phyloP scores from a whole-genome alignment of 2,113 vertebrate genomes.

The Xiphophorus maculatus region DNA sequence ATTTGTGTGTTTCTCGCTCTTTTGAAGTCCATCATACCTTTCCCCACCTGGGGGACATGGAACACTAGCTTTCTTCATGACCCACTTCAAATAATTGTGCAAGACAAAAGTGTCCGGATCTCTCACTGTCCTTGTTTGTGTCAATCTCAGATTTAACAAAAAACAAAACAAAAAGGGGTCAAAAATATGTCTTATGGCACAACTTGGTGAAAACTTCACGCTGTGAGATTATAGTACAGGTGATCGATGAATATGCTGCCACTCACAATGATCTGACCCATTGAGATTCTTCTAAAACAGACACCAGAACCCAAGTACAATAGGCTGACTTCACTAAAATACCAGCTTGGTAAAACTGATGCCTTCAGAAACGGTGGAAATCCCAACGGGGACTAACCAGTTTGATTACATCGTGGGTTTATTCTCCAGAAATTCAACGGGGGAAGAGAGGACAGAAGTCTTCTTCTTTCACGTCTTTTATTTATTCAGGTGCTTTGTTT shows the following conservation, averaged over 20 bases:
- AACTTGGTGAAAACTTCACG: constrained; percentile 11
- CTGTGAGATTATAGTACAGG: not conserved
- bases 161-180: not conserved
- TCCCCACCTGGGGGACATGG: constrained; percentile 10
- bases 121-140: not conserved
- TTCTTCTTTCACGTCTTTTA: not conserved
- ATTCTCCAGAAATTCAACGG: not conserved
- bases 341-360: not conserved
- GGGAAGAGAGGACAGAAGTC: not conserved
- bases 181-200: not conserved
- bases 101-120: constrained; percentile 46
- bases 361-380: not conserved
- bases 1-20: constrained; percentile 6
- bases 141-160: too few relatives aligned
- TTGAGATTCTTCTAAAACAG: too few relatives aligned
- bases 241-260: not conserved
- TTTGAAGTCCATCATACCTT: not conserved
- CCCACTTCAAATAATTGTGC: constrained; percentile 40
- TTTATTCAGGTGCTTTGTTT: not conserved
- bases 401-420: not conserved
- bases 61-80: constrained; percentile 34
- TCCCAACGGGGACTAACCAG: not conserved
- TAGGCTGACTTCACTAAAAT: not conserved
- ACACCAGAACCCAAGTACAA: not conserved
- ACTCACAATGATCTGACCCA: not conserved